Percentiles rank a stretch among this genome's conserved stretches.
Conservation (phyloP, 2,113 vertebrate species). For the Leucosticte australis region DNA sequence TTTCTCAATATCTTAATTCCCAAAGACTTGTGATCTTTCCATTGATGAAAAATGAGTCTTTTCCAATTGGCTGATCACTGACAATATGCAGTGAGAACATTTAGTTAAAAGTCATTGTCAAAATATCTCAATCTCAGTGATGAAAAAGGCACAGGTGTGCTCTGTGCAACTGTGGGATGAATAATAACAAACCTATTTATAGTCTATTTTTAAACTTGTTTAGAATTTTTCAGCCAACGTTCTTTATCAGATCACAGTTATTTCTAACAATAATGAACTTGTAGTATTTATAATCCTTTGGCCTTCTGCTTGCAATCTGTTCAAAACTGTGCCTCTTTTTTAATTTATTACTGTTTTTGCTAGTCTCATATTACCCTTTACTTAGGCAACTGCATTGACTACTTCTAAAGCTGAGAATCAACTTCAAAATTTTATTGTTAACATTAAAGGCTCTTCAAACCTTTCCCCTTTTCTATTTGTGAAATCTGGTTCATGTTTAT, state of each 20-base stretch:
- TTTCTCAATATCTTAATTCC: neutral
- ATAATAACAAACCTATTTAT: neutral
- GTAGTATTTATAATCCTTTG: neutral
- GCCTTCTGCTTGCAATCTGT: slow-evolving; percentile 28
- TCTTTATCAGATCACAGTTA: neutral
- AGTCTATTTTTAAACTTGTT: neutral
- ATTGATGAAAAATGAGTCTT: neutral
- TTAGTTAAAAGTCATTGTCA: slow-evolving; percentile 29
- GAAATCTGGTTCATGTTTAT: slow-evolving; percentile 59
- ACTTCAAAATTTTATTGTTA: slow-evolving; percentile 59
- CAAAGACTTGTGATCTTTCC: neutral
- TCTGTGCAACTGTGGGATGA: neutral
- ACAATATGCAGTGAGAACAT: neutral
- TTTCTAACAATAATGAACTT: neutral
- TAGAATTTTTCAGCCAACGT: neutral
- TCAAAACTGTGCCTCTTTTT: slow-evolving; percentile 16
- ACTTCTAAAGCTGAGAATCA: slow-evolving; percentile 41
- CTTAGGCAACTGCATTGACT: neutral
- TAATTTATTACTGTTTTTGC: slow-evolving; percentile 34
- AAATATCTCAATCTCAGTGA: slow-evolving; percentile 47
- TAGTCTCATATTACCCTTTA: slow-evolving; percentile 38
- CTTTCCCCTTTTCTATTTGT: slow-evolving; percentile 51
- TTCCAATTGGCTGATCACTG: neutral
- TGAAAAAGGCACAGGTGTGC: slow-evolving; percentile 1
- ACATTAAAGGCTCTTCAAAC: slow-evolving; percentile 57